These are phyloP conservation scores for Blastobasis lacticolella DNA, from an alignment of 2,888 invertebrate species.

Conservation along the genomic window DNA sequence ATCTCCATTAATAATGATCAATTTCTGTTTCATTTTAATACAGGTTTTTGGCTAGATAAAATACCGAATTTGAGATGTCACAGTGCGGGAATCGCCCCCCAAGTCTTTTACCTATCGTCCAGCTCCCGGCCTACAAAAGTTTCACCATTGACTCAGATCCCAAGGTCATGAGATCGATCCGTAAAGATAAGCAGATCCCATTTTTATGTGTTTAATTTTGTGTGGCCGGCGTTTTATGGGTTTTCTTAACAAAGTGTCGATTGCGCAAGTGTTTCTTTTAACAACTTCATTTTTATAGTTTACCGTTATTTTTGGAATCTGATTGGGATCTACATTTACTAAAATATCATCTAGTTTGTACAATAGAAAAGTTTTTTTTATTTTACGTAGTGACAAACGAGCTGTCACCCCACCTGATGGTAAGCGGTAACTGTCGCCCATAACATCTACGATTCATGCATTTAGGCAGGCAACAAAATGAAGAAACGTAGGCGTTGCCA, in stretches of 20 bases:
- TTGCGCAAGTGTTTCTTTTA: background rate
- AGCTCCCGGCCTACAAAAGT: constrained; percentile 2
- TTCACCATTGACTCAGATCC: constrained; percentile 31
- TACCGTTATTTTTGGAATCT: background rate
- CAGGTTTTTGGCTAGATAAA: no score
- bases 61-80: no score
- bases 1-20: background rate
- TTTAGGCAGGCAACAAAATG: no score
- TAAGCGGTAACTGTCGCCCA: no score
- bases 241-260: constrained; percentile 1
- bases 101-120: background rate
- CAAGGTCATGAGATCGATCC: constrained; percentile 44
- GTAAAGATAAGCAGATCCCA: constrained; percentile 35
- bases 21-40: background rate
- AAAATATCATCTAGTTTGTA: background rate
- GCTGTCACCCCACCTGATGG: no score
- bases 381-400: no score
- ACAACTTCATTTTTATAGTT: constrained; percentile 1
- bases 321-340: no score
- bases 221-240: background rate
- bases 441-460: no score
- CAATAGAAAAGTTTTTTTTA: no score
- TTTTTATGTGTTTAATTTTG: constrained; percentile 16
- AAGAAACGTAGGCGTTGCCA: no score
- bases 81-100: no score